Evolutionary conservation across 2,888 invertebrate genomes (phyloP).

Genomic region (Phymatocera aterrima): DNA sequence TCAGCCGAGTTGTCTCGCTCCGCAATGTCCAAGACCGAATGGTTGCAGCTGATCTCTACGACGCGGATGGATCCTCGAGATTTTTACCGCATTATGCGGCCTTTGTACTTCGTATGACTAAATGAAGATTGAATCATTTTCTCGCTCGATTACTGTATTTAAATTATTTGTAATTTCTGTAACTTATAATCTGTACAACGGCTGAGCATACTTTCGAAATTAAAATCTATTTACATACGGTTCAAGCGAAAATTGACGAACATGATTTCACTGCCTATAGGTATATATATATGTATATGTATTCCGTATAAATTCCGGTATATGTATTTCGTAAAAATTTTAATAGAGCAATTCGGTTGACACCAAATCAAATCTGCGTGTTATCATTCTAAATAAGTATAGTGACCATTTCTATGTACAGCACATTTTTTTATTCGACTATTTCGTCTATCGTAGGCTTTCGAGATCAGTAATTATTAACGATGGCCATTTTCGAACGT

Average conservation of each 20-base stretch:
- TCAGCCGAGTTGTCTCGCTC: conserved; percentile 60
- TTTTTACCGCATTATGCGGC: neutral
- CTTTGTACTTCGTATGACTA: neutral
- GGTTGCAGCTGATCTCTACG: conserved; percentile 48
- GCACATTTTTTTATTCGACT: no score
- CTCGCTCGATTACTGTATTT: neutral
- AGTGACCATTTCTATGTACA: no score
- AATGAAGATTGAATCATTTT: neutral
- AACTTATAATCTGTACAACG: conserved; percentile 5
- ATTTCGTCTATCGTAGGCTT: no score
- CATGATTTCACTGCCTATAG: neutral
- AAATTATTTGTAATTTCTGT: conserved; percentile 22
- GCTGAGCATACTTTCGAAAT: neutral
- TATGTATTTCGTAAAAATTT: no score
- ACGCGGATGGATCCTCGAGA: neutral
- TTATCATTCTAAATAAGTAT: no score
- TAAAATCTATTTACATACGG: neutral
- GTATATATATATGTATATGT: no score
- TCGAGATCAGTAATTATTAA: no score
- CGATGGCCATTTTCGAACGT: no score
- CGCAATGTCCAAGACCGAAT: conserved; percentile 53
- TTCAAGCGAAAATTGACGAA: neutral
- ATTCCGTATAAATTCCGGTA: no score
- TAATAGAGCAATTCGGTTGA: no score
- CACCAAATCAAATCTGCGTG: no score